Base-by-base conservation (phyloP, 1,140 invertebrate species). In the Brachionus asplanchnoidis region DNA sequence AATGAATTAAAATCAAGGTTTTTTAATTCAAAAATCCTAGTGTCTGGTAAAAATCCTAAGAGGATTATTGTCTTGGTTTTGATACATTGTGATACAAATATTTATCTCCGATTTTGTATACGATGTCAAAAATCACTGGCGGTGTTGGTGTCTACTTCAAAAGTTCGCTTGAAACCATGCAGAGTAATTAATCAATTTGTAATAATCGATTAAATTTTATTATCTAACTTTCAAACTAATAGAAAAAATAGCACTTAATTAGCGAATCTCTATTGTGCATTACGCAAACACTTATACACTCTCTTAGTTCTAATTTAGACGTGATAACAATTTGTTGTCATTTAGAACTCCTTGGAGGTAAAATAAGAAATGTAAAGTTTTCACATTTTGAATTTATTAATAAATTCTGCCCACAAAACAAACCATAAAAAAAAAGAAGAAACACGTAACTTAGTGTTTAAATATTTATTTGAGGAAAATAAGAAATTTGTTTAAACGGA, bases 61-160 rank as follows among this genome's bases (percentile, higher is more conserved):
- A 73, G 36, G 68, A 73, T 73, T 73, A 73, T n/a, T 73, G 68
- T 73, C 68, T 73, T 73, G 68, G 17, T 42, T 73, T 73, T 20
- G 68, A 73, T 20, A 73, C 12, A 11, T 73, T 42, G 17, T 20
- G 8, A 40, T 73, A n/a, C 40, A 42, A 73, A 73, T 42, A 42
- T 68, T 68, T 32, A 32, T 68, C 66, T 32, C 66, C 32, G 26
- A 9, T 68, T 68, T 68, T 68, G 36, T 68, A 68, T 32, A 23
- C 14, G 17, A 60, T 60, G 53, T 60, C 17, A 60, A 60, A 20
- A 20, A 60, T 60, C 9, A 17, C 53, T 60, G 8, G 53, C 53
- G 53, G 53, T 60, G 53, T 60, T 60, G 53, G 53, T 60, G 17
- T 23, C 9, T 1, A 60, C 53, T 60, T 60, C 53, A 60, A 60